These are phyloP conservation scores for Lontra canadensis DNA, from an alignment of 2,113 vertebrate genomes.

Conservation along the genomic window DNA sequence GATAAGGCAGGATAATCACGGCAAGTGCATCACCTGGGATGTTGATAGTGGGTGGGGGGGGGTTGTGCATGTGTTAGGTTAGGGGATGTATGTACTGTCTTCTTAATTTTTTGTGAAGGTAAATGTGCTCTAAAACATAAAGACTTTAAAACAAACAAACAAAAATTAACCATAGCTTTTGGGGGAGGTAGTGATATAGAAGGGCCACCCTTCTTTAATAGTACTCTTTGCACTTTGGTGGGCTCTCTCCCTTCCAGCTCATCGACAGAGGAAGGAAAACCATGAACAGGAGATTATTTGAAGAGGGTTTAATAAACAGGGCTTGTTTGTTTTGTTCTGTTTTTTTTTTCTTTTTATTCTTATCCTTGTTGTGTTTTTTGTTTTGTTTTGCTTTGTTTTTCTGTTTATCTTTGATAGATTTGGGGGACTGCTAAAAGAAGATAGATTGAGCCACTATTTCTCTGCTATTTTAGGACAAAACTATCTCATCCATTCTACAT, in stretches of 20 bases:
- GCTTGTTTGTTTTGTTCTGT: neutral
- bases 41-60: neutral
- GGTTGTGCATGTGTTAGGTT: neutral
- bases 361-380: neutral
- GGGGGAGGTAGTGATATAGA: neutral
- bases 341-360: neutral
- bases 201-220: rapidly evolving
- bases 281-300: too few relatives aligned
- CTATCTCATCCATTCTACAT: neutral
- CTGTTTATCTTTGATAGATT: neutral
- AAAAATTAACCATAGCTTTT: neutral
- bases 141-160: neutral
- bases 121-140: neutral
- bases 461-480: neutral
- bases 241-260: too few relatives aligned
- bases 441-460: neutral
- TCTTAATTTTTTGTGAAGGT: neutral
- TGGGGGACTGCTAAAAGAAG: neutral
- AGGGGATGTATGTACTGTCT: neutral
- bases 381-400: neutral
- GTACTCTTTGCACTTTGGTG: neutral
- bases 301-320: too few relatives aligned
- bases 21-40: neutral
- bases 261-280: neutral
- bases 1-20: rapidly evolving